Base-by-base conservation (phyloP, 92 coral and sea anemone species). In the Parazoanthus atlanticus region DNA sequence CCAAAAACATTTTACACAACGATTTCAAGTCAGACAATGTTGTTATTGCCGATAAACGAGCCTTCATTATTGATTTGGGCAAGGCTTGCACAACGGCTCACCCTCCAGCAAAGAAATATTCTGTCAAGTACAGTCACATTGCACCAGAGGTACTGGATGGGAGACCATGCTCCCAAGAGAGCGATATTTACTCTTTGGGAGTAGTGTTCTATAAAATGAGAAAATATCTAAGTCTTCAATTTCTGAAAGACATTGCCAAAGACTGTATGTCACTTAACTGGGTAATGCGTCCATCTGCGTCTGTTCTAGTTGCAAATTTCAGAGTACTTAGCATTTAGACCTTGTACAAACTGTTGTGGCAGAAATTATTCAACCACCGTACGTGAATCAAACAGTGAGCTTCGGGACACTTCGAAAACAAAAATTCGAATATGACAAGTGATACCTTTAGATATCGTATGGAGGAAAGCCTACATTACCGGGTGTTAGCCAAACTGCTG, bases 111-210 rank as follows among this genome's bases (percentile, higher is more conserved):
- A 43, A 71, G 81, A 85, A 85, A 28, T 85, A 85, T 47, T 30
- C 69, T 17, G 40, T 11, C 40, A 19, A 3, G 3, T 85, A 85
- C 40, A 73, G 19, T 9, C 79, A 85, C 34, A 71, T 82, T 25
- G 86, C 86, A 17, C 86, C 75, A 32, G 86, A 82, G 29, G 86
- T 82, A 5, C 49, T 82, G 41, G 38, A 85, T 8, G 89, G 89
- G 6, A n/a, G 43, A 12, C 76, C 89, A 11, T 40, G 83, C 13
- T 52, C 73, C 32, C 36, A n/a, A 6, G 74, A 79, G 47, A 86
- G 84, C 61, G 89, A 86, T 56, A 77, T 86, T 21, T 76, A 49
- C 43, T 86, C 89, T 71, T 64, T 85, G 36, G 89, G 89, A 43
- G 33, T n/a, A 23, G 65, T 74, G 8, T 10, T 85, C 2, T 10